Base-by-base conservation (phyloP, 23 tunicate genomes). In the Halocynthia roretzi region DNA sequence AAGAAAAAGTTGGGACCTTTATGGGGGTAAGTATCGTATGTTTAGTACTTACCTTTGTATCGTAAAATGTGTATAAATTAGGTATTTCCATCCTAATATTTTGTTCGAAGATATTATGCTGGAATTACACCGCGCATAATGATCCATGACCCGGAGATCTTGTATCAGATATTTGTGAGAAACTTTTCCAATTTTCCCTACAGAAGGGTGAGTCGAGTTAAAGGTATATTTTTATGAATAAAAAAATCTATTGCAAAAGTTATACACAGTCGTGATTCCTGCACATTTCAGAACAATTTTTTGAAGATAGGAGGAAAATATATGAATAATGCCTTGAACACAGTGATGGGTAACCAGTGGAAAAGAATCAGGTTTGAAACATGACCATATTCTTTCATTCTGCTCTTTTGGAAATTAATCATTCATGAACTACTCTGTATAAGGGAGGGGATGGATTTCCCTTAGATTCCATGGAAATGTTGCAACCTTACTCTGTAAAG, bases 291-390 rank as follows among this genome's bases (percentile, higher is more conserved):
- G 74, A 86, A 81, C 54, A 67, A 22, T 15, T 86, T 86, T 10
- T 52, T 31, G 50, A 75, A 49, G 50, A 54, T 81, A 48, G 61
- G 67, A 50, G 91, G 91, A 15, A 69, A 80, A 73, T 82, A 83
- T 69, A 53, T 88, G 81, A 83, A 83, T 58, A 75, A 23, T 55
- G 61, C 84, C 9, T 49, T 88, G 66, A 83, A 56, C 31, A 66
- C 54, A 17, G 71, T 70, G 10, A 23, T 67, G 40, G 95, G 95
- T 17, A 68, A 72, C 20, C 95, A 88, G 23, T 88, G 95, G 95
- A 88, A 88, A 74, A 67, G 95, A 72, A 53, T 83, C 8, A 86
- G 93, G 85, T 80, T 56, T 52, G 44, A 4, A 31, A 31, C 44
- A 31, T 31, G 44, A 31, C 2, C 44, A 31, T 0, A 31, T 31